These are phyloP conservation scores for Nymphalis polychloros DNA, from an alignment of 2,888 invertebrate species.

Conservation along the genomic window DNA sequence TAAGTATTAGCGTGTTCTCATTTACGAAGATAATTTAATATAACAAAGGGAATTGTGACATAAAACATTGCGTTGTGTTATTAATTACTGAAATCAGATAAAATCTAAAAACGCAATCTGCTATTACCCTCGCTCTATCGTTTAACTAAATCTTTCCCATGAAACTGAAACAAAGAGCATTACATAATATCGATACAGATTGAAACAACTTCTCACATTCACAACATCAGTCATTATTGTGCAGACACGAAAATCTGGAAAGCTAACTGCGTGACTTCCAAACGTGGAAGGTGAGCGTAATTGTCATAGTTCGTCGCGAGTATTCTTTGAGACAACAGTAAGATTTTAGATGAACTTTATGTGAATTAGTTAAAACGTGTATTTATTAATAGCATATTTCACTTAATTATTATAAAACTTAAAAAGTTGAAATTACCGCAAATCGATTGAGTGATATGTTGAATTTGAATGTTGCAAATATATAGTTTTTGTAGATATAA, in stretches of 20 bases:
- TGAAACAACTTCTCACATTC: slow-evolving; percentile 14
- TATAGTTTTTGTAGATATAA: too few species aligned
- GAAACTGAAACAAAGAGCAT: slow-evolving; percentile 14
- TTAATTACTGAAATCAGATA: neutral
- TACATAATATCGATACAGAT: slow-evolving; percentile 1
- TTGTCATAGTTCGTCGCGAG: neutral
- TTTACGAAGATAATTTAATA: too few species aligned
- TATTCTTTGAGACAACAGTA: neutral
- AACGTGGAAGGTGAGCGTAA: slow-evolving; percentile 22
- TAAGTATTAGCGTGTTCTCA: too few species aligned
- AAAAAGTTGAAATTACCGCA: too few species aligned
- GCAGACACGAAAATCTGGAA: slow-evolving; percentile 28
- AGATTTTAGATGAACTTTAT: neutral
- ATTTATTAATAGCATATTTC: too few species aligned
- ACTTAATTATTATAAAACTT: too few species aligned
- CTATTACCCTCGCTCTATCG: neutral
- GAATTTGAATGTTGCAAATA: too few species aligned
- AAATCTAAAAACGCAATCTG: neutral
- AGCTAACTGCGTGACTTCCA: slow-evolving; percentile 30
- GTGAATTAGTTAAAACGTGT: too few species aligned
- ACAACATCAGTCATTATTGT: slow-evolving; percentile 18
- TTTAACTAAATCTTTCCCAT: neutral
- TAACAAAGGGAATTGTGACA: too few species aligned
- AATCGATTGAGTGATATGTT: too few species aligned
- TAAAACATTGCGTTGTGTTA: too few species aligned